Conservation (phyloP, 2,888 invertebrate genomes). For the Notocelia uddmanniana region DNA sequence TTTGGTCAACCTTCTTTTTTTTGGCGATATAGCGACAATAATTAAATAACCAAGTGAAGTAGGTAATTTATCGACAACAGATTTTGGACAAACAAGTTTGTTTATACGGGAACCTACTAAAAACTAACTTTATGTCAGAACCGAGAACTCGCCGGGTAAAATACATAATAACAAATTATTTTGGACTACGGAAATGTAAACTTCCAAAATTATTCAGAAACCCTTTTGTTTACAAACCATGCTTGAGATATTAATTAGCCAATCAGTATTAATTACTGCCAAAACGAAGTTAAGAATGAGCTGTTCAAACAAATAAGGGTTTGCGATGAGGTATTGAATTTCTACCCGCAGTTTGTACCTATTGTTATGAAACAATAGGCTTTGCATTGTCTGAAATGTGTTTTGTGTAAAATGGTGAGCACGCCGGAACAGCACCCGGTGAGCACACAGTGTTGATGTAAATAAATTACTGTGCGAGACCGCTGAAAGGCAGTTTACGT, state of each 20-base stretch:
- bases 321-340: constrained; percentile 74
- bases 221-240: constrained; percentile 37
- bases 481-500: constrained; percentile 42
- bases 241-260: constrained; percentile 43
- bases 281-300: constrained; percentile 65
- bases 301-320: constrained; percentile 71
- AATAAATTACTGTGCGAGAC: constrained; percentile 46
- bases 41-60: not conserved
- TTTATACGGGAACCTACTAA: not conserved
- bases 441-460: constrained; percentile 51
- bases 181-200: constrained; percentile 19
- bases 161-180: constrained; percentile 25
- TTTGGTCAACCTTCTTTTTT: too few species aligned
- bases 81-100: not conserved
- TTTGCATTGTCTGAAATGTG: constrained; percentile 69
- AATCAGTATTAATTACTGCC: constrained; percentile 41
- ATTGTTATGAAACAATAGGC: constrained; percentile 75
- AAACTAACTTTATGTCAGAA: constrained; percentile 16
- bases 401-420: constrained; percentile 76
- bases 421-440: constrained; percentile 47
- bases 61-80: not conserved
- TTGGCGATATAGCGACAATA: too few species aligned
- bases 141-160: constrained; percentile 22
- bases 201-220: constrained; percentile 18
- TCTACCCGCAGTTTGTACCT: constrained; percentile 64